phyloP scores from a whole-genome alignment of 2,113 vertebrate genomes.

The Harpagus bidentatus region DNA sequence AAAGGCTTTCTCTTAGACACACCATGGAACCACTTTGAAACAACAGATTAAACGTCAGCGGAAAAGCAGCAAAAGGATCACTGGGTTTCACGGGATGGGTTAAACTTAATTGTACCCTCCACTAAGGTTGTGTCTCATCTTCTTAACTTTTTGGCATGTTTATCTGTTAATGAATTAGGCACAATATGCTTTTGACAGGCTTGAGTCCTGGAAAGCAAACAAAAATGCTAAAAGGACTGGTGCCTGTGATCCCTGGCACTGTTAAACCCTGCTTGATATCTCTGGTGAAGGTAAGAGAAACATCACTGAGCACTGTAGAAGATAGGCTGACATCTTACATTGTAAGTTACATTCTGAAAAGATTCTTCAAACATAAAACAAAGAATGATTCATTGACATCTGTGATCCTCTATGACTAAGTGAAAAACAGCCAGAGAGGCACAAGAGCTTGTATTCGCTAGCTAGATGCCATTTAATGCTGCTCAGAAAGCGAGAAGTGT shows the following conservation, averaged over 20 bases:
- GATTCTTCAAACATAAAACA: neutral
- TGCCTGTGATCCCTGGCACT: neutral
- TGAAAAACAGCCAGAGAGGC: neutral
- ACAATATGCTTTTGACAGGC: neutral
- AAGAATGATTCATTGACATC: neutral
- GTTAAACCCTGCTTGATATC: neutral
- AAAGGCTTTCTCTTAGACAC: neutral
- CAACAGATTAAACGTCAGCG: neutral
- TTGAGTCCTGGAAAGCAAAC: neutral
- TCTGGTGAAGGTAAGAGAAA: neutral
- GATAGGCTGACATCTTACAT: neutral
- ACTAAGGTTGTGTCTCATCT: neutral
- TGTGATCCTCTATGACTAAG: neutral
- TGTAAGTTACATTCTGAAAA: neutral
- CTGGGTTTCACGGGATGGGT: neutral
- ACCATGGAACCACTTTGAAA: neutral
- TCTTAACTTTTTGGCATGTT: neutral
- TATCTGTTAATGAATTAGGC: neutral
- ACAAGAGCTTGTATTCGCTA: neutral
- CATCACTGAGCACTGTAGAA: neutral
- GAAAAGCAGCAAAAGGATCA: neutral
- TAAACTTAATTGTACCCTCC: neutral
- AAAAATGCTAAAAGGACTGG: neutral
- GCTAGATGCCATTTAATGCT: neutral
- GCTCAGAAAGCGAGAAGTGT: neutral